A percentile compares a stretch with the other conserved stretches of the same genome.
Conservation (phyloP, 2,888 invertebrate species). For the Drosophila suboccidentalis region DNA sequence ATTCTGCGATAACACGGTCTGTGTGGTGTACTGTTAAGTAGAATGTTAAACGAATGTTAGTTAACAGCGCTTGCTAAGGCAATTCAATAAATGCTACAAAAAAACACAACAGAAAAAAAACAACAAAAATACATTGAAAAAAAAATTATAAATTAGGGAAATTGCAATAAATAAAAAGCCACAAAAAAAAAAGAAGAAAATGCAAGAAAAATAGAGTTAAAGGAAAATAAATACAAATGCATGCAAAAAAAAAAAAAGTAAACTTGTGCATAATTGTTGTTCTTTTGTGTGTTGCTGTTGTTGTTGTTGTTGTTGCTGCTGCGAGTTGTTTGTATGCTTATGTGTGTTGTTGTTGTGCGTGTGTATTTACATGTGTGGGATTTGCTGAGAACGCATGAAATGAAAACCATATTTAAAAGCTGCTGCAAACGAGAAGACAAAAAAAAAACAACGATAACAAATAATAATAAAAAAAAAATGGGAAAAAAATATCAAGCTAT, state of each 20-base stretch:
- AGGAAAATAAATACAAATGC: not conserved
- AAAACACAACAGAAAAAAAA: slow-evolving; percentile 20
- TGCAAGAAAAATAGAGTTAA: slow-evolving; percentile 13
- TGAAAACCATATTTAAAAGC: slow-evolving; percentile 37
- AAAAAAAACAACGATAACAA: slow-evolving; percentile 15
- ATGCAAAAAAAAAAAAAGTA: slow-evolving; percentile 7
- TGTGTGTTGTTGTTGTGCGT: slow-evolving; percentile 3
- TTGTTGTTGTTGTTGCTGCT: slow-evolving; percentile 11
- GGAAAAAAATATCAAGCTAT: slow-evolving; percentile 7
- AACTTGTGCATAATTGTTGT: slow-evolving; percentile 8
- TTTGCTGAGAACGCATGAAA: slow-evolving; percentile 32
- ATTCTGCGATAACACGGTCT: slow-evolving; percentile 97
- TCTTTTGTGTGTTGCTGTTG: slow-evolving; percentile 1
- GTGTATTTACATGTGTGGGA: slow-evolving; percentile 38
- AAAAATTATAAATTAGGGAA: not conserved
- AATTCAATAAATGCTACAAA: slow-evolving; percentile 12
- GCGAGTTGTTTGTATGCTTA: slow-evolving; percentile 3
- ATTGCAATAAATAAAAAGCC: not conserved
- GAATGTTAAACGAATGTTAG: slow-evolving; percentile 28
- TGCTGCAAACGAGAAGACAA: slow-evolving; percentile 47
- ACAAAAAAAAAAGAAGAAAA: slow-evolving; percentile 20
- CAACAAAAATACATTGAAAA: slow-evolving; percentile 1
- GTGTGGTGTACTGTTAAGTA: slow-evolving; percentile 90
- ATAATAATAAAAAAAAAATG: slow-evolving; percentile 8
- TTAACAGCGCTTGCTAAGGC: not conserved